Evolutionary conservation across 2,888 invertebrate species (phyloP).

Genomic region (Rhagonycha lutea): DNA sequence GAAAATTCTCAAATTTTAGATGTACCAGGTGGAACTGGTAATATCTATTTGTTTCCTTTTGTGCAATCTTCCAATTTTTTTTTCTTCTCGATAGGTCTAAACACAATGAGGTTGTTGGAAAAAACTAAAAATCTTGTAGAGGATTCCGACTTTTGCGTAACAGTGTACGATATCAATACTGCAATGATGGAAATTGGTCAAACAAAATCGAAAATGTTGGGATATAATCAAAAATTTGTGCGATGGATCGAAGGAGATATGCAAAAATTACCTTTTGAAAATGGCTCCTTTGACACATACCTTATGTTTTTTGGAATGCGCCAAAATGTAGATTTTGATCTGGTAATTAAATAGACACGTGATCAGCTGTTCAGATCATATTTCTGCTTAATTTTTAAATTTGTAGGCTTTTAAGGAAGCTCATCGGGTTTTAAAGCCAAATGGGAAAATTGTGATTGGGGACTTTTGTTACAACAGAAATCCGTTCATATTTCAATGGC

Average conservation of each 20-base stretch:
- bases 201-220: not conserved
- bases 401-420: not conserved
- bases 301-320: not conserved
- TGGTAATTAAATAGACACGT: not conserved
- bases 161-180: not conserved
- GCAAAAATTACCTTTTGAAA: not conserved
- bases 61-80: too few species aligned
- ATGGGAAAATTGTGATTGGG: not conserved
- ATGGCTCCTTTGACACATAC: not conserved
- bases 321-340: not conserved
- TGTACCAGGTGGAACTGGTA: not conserved
- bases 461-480: not conserved
- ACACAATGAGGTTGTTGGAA: not conserved
- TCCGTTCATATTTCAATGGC: not conserved
- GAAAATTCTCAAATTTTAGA: not conserved
- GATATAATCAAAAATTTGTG: not conserved
- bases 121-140: not conserved
- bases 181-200: not conserved
- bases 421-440: not conserved
- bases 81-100: not conserved
- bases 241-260: not conserved
- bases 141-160: not conserved
- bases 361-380: too few species aligned
- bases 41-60: not conserved
- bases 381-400: too few species aligned